Evolutionary conservation across 2,113 vertebrate genomes (phyloP).

Genomic region (Cyanoramphus novaezelandiae): DNA sequence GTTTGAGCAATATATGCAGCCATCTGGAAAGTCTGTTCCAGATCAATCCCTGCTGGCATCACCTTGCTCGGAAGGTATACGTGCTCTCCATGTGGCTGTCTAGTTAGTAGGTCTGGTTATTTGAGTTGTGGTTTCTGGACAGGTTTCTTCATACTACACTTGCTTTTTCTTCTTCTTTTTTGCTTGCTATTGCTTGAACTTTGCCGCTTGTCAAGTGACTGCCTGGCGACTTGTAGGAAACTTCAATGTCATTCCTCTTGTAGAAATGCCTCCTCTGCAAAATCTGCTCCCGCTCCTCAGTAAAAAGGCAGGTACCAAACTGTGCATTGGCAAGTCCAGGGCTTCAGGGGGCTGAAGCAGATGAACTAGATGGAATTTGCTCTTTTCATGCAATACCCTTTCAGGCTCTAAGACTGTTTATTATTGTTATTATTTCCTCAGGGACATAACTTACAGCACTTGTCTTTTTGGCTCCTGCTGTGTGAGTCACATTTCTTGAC

Average conservation of each 20-base stretch:
- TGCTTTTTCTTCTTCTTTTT: not conserved
- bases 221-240: not conserved
- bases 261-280: conserved; percentile 11
- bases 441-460: not conserved
- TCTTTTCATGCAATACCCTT: not conserved
- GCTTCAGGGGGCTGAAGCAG: not conserved
- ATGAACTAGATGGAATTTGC: not conserved
- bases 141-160: not conserved
- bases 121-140: conserved; percentile 22
- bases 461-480: not conserved
- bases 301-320: not conserved
- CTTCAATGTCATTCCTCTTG: not conserved
- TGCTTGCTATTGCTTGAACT: not conserved
- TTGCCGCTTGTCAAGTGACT: conserved; percentile 11
- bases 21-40: conserved; percentile 37
- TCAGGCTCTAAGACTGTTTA: not conserved
- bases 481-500: not conserved
- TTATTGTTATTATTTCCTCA: conserved; percentile 6
- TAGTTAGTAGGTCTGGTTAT: not conserved
- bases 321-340: not conserved
- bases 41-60: conserved; percentile 24
- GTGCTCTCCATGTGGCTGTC: conserved; percentile 35
- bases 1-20: conserved; percentile 30
- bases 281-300: not conserved
- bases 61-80: conserved; percentile 31